A percentile compares a stretch with the other conserved stretches of the same genome.
Evolutionary conservation across 2,797 vertebrate species (phyloP).

Genomic region (Myotis pilosus): DNA sequence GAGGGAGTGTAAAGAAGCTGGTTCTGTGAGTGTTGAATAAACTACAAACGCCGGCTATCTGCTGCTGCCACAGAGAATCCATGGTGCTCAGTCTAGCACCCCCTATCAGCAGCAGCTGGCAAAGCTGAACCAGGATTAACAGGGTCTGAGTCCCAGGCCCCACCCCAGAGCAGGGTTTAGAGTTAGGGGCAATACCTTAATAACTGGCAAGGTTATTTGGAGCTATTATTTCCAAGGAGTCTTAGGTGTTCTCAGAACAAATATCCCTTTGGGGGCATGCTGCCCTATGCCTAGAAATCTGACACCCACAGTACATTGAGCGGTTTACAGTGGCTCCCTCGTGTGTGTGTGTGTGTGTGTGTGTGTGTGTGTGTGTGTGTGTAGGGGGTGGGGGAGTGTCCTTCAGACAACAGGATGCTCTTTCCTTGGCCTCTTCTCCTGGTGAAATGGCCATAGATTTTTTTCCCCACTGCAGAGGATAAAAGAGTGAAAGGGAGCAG

Average conservation of each 20-base stretch:
- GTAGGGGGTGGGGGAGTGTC: background rate
- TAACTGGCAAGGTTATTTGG: conserved; percentile 66
- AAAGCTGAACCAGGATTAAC: background rate
- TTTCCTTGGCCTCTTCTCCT: conserved; percentile 43
- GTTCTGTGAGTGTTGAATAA: background rate
- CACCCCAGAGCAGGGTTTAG: background rate
- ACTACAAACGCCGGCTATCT: background rate
- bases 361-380: too few species aligned
- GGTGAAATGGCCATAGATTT: conserved; percentile 13
- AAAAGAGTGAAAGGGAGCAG: background rate
- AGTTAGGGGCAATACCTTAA: conserved; percentile 36
- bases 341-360: too few species aligned
- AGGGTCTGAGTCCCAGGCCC: background rate
- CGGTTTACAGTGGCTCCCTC: background rate
- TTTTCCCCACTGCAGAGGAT: background rate
- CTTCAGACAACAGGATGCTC: background rate
- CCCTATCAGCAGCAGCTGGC: background rate
- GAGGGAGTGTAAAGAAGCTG: background rate
- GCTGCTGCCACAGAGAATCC: background rate
- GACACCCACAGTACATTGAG: background rate
- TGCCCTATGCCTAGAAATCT: conserved; percentile 63
- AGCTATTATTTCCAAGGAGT: conserved; percentile 72
- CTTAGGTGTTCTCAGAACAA: conserved; percentile 58
- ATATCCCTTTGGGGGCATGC: conserved; percentile 70
- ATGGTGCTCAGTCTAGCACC: background rate